Conservation (phyloP, 2,113 vertebrate species). For the Taxidea taxus region DNA sequence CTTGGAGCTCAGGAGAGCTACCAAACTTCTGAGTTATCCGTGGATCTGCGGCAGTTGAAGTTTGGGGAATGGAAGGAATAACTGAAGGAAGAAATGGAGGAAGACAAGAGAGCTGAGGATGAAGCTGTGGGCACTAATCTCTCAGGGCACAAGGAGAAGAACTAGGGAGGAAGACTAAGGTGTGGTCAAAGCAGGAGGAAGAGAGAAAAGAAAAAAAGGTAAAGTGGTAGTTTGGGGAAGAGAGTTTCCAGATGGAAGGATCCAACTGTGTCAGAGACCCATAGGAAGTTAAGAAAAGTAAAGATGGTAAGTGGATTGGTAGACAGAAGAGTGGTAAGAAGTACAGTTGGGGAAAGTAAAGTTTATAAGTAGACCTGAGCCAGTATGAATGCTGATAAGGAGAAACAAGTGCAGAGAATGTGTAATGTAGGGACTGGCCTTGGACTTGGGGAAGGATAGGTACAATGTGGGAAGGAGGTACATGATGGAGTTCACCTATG, state of each 20-base stretch:
- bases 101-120: neutral
- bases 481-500: neutral
- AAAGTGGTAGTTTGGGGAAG: neutral
- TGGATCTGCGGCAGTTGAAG: neutral
- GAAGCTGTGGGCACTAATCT: too few relatives aligned
- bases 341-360: neutral
- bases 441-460: neutral
- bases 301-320: neutral
- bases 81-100: neutral
- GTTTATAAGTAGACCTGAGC: neutral
- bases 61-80: neutral
- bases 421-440: neutral
- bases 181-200: neutral
- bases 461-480: neutral
- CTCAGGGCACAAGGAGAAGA: neutral
- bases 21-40: neutral
- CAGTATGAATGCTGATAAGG: neutral
- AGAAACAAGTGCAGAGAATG: neutral
- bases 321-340: neutral
- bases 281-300: neutral
- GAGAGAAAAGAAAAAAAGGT: too few relatives aligned
- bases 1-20: neutral
- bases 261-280: neutral
- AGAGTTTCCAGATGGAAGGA: neutral
- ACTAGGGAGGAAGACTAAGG: neutral